Evolutionary conservation across 2,888 invertebrate genomes (phyloP).

Genomic region (Apodemia hepburni): DNA sequence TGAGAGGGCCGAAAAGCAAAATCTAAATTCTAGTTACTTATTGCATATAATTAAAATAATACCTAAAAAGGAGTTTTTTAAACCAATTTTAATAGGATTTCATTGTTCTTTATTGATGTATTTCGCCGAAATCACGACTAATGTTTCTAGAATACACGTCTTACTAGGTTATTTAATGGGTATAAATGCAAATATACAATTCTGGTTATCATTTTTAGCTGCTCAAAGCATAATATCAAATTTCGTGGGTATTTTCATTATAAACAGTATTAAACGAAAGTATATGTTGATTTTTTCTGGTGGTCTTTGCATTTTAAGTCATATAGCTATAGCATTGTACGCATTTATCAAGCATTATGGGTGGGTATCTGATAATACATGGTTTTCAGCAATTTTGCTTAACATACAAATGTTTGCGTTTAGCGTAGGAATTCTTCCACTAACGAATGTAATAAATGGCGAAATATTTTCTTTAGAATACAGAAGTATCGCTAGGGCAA

Average conservation of each 20-base stretch:
- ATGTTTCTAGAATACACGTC: constrained; percentile 78
- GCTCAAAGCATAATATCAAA: constrained; percentile 79
- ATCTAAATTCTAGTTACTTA: constrained; percentile 66
- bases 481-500: constrained; percentile 81
- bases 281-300: constrained; percentile 80
- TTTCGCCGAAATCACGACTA: constrained; percentile 82
- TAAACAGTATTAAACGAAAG: constrained; percentile 79
- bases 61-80: constrained; percentile 70
- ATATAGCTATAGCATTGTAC: constrained; percentile 70
- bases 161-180: constrained; percentile 80
- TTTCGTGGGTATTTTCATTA: constrained; percentile 76
- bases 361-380: constrained; percentile 48
- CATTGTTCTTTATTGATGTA: constrained; percentile 82
- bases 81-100: constrained; percentile 78
- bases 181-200: constrained; percentile 76
- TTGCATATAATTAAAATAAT: constrained; percentile 35
- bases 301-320: constrained; percentile 73
- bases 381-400: constrained; percentile 68
- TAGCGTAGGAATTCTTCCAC: constrained; percentile 79
- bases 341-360: constrained; percentile 47
- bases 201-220: constrained; percentile 83
- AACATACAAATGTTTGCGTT: constrained; percentile 77
- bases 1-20: constrained; percentile 37
- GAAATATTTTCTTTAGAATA: constrained; percentile 83
- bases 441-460: constrained; percentile 85